phyloP scores from a whole-genome alignment of 2,113 vertebrate species.

The Microcebus ravelobensis region DNA sequence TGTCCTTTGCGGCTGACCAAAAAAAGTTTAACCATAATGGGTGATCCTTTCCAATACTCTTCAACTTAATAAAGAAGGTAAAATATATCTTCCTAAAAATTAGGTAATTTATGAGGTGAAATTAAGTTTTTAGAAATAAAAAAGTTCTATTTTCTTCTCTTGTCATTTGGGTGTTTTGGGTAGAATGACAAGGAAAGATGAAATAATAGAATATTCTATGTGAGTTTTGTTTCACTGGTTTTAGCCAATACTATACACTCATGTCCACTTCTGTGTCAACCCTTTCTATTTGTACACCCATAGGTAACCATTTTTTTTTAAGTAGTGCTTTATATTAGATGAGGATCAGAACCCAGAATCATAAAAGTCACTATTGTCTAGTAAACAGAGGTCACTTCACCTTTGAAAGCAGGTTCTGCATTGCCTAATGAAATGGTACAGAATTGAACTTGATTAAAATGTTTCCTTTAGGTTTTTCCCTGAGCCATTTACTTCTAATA shows the following conservation, averaged over 20 bases:
- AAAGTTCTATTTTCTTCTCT: conserved; percentile 77
- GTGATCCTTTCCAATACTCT: neutral
- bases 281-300: conserved; percentile 76
- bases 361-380: conserved; percentile 75
- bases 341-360: conserved; percentile 75
- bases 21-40: neutral
- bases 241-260: conserved; percentile 45
- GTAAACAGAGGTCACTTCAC: conserved; percentile 44
- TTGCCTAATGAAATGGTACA: conserved; percentile 48
- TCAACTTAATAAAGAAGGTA: neutral
- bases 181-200: conserved; percentile 76
- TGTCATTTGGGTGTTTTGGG: conserved; percentile 79
- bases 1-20: neutral
- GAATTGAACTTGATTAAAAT: conserved; percentile 71
- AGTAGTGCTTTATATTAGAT: conserved; percentile 74
- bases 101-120: conserved; percentile 79
- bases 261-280: conserved; percentile 71
- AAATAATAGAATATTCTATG: conserved; percentile 71
- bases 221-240: conserved; percentile 81
- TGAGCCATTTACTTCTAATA: conserved; percentile 69
- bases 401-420: conserved; percentile 42
- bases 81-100: conserved; percentile 73
- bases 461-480: conserved; percentile 71
- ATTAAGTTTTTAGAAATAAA: conserved; percentile 80
- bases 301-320: conserved; percentile 77